phyloP scores from a whole-genome alignment of 2,113 vertebrate species.

The Alouatta palliata region DNA sequence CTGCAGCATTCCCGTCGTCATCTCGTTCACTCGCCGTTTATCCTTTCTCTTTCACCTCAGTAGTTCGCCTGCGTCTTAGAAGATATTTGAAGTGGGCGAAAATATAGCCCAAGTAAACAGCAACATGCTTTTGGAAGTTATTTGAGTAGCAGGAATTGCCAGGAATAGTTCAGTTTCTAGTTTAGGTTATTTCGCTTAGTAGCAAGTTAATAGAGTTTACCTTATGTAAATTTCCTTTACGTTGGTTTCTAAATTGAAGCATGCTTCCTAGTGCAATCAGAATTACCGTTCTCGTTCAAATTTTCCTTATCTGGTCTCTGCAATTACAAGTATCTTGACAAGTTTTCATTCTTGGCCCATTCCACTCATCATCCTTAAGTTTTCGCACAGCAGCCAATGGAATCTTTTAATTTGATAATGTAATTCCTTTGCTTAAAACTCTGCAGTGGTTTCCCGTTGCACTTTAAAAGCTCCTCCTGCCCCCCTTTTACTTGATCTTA shows the following conservation, averaged over 20 bases:
- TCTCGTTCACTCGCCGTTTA: neutral
- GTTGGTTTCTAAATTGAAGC: neutral
- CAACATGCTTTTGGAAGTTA: neutral
- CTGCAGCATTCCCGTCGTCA: neutral
- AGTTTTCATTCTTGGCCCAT: neutral
- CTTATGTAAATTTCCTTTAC: neutral
- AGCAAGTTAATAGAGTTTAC: neutral
- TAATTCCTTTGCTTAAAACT: neutral
- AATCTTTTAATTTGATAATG: neutral
- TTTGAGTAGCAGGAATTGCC: neutral
- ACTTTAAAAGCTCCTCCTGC: neutral
- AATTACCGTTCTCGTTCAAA: neutral
- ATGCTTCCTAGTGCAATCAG: neutral
- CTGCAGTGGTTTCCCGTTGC: neutral
- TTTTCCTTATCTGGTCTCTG: neutral
- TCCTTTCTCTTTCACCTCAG: neutral
- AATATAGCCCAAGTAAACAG: too few relatives aligned
- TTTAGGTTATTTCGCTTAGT: neutral
- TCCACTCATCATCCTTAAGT: neutral
- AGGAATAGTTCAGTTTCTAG: neutral
- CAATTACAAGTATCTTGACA: neutral
- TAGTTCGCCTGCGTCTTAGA: neutral
- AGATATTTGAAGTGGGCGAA: neutral
- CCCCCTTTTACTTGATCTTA: neutral
- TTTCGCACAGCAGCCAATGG: neutral